phyloP scores from a whole-genome alignment of 2,113 vertebrate genomes.

The Neomonachus schauinslandi region DNA sequence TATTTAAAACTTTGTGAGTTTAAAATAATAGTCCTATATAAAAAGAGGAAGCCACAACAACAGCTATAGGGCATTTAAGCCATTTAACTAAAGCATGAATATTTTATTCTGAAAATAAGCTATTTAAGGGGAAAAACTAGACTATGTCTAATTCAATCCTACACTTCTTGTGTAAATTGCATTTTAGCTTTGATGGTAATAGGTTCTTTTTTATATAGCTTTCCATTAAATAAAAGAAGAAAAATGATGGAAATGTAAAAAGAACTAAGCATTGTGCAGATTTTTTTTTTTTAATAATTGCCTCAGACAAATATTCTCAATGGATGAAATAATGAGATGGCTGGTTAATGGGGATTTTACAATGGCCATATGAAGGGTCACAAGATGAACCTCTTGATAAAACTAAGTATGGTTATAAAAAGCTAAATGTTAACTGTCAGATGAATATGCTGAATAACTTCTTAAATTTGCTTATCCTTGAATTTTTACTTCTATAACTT shows the following conservation, averaged over 20 bases:
- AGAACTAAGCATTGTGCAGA: neutral
- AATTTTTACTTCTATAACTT: neutral
- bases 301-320: neutral
- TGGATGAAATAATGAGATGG: neutral
- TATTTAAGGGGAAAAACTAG: neutral
- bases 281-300: neutral
- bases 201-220: neutral
- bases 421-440: neutral
- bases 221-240: neutral
- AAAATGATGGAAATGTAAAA: neutral
- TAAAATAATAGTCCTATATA: neutral
- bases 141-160: neutral
- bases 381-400: neutral
- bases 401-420: neutral
- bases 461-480: neutral
- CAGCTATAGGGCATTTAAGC: neutral
- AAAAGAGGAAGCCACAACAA: neutral
- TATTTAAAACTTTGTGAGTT: neutral
- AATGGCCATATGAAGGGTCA: neutral
- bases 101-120: neutral
- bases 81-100: neutral
- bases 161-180: neutral
- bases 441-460: neutral
- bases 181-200: neutral
- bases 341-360: neutral